These are phyloP conservation scores for Habroteleia sp. DNA, from an alignment of 2,888 invertebrate genomes.

Conservation along the genomic window DNA sequence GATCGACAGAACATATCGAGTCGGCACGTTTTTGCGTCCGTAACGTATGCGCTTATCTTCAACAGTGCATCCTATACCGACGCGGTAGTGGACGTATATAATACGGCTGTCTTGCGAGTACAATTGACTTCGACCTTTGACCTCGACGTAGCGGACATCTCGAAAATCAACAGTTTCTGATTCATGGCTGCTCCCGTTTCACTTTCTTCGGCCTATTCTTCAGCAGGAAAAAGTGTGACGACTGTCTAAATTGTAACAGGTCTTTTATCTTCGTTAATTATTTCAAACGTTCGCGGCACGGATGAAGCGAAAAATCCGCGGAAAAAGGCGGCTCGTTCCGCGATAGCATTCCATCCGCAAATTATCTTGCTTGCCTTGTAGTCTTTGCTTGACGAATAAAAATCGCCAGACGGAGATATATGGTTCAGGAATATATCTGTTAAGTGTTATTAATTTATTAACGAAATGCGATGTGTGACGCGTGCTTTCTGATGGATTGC, in stretches of 20 bases:
- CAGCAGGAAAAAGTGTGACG: conserved; percentile 7
- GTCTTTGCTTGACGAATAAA: conserved; percentile 6
- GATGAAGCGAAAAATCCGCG: conserved; percentile 23
- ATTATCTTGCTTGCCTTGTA: conserved; percentile 42
- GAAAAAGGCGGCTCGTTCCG: conserved; percentile 31
- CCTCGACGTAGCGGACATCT: conserved; percentile 63
- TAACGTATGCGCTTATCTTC: conserved; percentile 34
- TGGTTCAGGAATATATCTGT: conserved; percentile 16
- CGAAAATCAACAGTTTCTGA: conserved; percentile 67
- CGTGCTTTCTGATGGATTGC: not conserved
- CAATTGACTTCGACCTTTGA: conserved; percentile 70
- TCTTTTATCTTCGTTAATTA: conserved; percentile 18
- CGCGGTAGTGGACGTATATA: conserved; percentile 58
- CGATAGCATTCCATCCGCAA: conserved; percentile 36
- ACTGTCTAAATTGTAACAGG: conserved; percentile 17
- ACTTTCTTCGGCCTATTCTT: conserved; percentile 10
- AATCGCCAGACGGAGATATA: conserved; percentile 23
- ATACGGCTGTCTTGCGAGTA: conserved; percentile 63
- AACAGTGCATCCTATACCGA: conserved; percentile 34
- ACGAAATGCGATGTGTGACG: conserved; percentile 9
- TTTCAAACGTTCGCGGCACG: conserved; percentile 9
- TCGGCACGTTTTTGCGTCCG: conserved; percentile 36
- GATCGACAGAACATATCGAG: conserved; percentile 45
- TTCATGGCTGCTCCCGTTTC: conserved; percentile 65
- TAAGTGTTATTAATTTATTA: conserved; percentile 35